Evolutionary conservation across 2,888 invertebrate species (phyloP), one percentile per base, ranked within the genome.

Genomic region (Polyommatus icarus): DNA sequence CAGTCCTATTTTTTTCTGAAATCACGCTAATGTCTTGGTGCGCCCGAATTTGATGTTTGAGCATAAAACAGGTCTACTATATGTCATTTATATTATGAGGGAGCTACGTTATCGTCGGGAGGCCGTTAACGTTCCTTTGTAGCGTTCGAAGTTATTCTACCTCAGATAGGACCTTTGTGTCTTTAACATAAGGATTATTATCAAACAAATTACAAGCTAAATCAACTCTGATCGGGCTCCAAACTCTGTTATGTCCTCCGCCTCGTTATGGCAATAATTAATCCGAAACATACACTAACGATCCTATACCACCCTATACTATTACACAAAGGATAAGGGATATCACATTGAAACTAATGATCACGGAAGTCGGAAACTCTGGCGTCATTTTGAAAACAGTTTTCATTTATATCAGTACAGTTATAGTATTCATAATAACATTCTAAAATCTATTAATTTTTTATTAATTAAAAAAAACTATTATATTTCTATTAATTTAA

Each of bases 251-350:
- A 67, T 67, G 67, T 67, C 29, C 67, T 29, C 67, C 18, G 67
- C 67, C 15, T 67, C 67, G 67, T 67, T 67, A 67, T 12, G 67
- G 67, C 1, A 32, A 67, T 32, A 67, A 67, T 67, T 67, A 67
- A 67, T 32, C 29, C 67, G 29, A 67, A 67, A 29, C 67, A 67
- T 32, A 32, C 29, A 67, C 67, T 67, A 67, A 67, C 67, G 67
- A 67, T 6, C 15, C 15, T 67, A 61, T 61, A 61, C 59, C 10
- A 67, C 2, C 15, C 15, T 67, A 61, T 61, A 61, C 59, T 20
- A 61, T 20, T 61, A 61, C 61, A 10, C 12, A 61, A 20, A 61
- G 24, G 54, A 54, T 54, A 5, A 54, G 61, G 61, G 59, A 20
- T 24, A 24, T 24, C 24, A 61, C 24, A 24, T 61, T 61, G 20